phyloP scores from a whole-genome alignment of 2,113 vertebrate species.

The Leptodactylus fuscus region DNA sequence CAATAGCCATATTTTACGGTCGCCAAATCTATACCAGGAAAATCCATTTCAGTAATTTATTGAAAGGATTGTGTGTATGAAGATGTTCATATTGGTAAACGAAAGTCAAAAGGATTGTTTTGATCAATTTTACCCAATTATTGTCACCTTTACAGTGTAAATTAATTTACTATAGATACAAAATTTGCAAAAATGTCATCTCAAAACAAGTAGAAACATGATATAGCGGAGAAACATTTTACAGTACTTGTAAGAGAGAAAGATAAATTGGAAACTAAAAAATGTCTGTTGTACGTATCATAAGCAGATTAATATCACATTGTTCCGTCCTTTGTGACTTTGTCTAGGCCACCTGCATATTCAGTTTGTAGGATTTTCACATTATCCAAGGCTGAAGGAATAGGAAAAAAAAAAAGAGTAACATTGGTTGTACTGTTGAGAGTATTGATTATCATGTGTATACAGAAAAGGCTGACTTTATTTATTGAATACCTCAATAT shows the following conservation, averaged over 20 bases:
- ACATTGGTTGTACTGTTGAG: constrained; percentile 18
- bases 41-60: constrained; percentile 13
- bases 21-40: neutral
- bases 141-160: neutral
- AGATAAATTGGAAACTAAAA: neutral
- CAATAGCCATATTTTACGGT: constrained; percentile 34
- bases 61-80: neutral
- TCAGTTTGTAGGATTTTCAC: constrained; percentile 6
- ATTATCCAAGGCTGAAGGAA: constrained; percentile 11
- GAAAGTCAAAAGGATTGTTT: neutral
- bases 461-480: constrained; percentile 29
- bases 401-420: constrained; percentile 14
- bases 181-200: neutral
- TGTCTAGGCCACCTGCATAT: constrained; percentile 36
- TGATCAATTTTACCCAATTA: neutral
- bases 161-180: neutral
- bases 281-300: neutral
- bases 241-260: neutral
- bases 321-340: constrained; percentile 34
- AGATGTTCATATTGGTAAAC: neutral
- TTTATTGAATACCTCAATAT: neutral
- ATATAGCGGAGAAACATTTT: neutral
- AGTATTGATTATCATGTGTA: constrained; percentile 51
- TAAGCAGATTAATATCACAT: neutral
- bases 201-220: neutral